Evolutionary conservation across 2,888 invertebrate species (phyloP), one percentile per base, ranked within the genome.

Genomic region (Tanypteryx hageni): DNA sequence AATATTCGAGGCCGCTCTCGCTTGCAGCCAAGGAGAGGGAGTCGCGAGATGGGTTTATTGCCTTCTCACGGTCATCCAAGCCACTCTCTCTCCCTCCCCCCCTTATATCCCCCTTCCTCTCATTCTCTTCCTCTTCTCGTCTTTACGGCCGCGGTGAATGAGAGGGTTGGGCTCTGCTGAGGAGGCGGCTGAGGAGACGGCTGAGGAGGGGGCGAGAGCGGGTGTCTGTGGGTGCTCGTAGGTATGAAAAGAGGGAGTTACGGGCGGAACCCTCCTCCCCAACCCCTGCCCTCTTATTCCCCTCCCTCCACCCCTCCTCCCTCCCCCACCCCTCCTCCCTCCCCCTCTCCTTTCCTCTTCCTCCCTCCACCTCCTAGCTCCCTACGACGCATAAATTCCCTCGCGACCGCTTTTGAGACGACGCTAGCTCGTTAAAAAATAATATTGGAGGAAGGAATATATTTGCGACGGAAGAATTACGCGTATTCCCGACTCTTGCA

Each of bases 381-480:
- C 83, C 83, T 18, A n/a, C 11, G 31, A 44, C 83, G 83, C 14
- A 3, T 11, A 44, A 3, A 76, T 44, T 14, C 83, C n/a, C 56
- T 11, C 82, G 31, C 82, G 31, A 44, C 44, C 82, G 44, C 82
- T 82, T 31, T 16, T 18, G 31, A 16, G 31, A 18, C 82, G 82
- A n/a, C n/a, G 57, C 9, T 44, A 83, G 83, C 83, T 83, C 83
- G 57, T 83, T 83, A 83, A 83, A 83, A 83, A 83, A 83, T 83
- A 83, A 83, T 83, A n/a, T 11, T 16, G 16, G 83, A 16, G 57
- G 82, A 57, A 11, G 44, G 11, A 4, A 16, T n/a, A 5, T 18
- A 14, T 56, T 56, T 18, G 14, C 13, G n/a, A 56, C 18, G 44
- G 56, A 22, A 82, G 82, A 82, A 31, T 27, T 31, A 16, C 83